Conservation (phyloP, 2,888 invertebrate species). For the Serripes groenlandicus region DNA sequence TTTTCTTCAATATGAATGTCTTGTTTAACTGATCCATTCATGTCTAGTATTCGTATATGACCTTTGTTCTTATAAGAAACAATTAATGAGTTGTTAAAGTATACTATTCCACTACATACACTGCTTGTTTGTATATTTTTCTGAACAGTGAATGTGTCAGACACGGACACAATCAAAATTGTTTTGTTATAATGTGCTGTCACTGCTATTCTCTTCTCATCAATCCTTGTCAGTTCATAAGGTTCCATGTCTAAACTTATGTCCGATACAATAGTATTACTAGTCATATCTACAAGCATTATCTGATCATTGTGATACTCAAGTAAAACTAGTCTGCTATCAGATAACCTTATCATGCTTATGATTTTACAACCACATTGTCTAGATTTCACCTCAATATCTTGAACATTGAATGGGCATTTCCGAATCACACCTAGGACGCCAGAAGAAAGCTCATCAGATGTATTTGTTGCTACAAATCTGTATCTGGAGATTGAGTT, state of each 20-base stretch:
- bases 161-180: neutral
- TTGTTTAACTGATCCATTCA: neutral
- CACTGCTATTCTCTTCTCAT: neutral
- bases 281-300: neutral
- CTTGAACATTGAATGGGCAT: neutral
- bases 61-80: neutral
- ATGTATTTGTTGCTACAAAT: neutral
- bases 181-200: neutral
- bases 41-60: neutral
- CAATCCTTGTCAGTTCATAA: neutral
- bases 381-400: neutral
- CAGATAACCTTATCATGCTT: neutral
- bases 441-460: neutral
- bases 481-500: neutral
- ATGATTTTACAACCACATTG: no score
- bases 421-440: neutral
- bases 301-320: neutral
- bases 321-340: neutral
- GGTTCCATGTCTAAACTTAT: neutral
- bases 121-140: neutral
- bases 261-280: neutral
- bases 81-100: neutral
- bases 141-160: neutral
- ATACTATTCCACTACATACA: neutral
- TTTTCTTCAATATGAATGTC: neutral